Evolutionary conservation across 2,888 invertebrate genomes (phyloP), one percentile per base, ranked within the genome.

Genomic region (Erynnis tages): DNA sequence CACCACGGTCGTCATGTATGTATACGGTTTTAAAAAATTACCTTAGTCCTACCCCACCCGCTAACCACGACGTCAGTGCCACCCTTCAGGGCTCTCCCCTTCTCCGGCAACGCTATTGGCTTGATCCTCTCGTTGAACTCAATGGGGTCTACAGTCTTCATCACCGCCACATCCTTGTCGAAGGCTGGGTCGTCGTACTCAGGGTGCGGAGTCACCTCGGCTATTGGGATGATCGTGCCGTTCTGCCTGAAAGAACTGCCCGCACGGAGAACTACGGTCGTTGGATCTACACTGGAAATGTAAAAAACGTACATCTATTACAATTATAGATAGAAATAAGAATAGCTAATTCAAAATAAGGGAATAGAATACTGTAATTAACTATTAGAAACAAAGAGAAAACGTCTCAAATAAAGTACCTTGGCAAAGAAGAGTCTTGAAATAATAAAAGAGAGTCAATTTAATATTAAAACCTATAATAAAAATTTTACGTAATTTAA

Each of bases 161-260:
- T 83, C 6, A 83, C 80, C 0, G 83, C 86, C 0, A 87, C 79
- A 48, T 88, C 88, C 32, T 86, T 85, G 57, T 88, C 88, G 48
- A 84, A 88, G 0, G 62, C 59, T 1, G 87, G 85, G n/a, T 63
- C 56, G 50, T 84, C 67, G 49, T 86, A 88, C 21, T 78, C 60
- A 0, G 88, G 83, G 34, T 86, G 85, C 0, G 85, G 71, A 0
- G 55, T 82, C 1, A 88, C 82, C 61, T 83, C 74, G 0, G 77
- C 77, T 49, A 88, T 82, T 0, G 80, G 81, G 30, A 88, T 82
- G 3, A 81, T 57, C 0, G 86, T 91, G 0, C 90, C 91, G 6
- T 78, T 73, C 38, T 76, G 78, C 1, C 82, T 64, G 52, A 60
- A 79, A 0, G 79, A 68, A 30, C 90, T 90, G 0, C 91, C 91